A percentile compares a stretch with the other conserved stretches of the same genome.
These are phyloP conservation scores for Tauraco erythrolophus DNA, from an alignment of 2,113 vertebrate genomes.

Conservation along the genomic window DNA sequence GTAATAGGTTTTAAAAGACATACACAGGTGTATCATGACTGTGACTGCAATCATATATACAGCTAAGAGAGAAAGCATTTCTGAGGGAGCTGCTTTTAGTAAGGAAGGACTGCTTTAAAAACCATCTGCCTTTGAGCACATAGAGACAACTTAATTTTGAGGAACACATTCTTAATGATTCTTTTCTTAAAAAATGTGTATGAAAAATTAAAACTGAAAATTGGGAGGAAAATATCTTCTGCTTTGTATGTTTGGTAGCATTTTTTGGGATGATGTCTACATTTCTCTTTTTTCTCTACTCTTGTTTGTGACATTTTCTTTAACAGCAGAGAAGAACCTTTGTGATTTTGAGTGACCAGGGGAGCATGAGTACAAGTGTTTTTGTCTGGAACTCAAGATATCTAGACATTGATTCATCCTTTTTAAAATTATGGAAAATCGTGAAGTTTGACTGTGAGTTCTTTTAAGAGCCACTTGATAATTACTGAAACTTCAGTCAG, in stretches of 20 bases:
- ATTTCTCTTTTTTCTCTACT: background rate
- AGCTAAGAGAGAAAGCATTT: background rate
- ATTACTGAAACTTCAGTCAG: background rate
- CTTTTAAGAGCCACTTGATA: background rate
- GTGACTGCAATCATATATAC: background rate
- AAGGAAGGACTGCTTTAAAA: background rate
- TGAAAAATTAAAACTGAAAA: background rate
- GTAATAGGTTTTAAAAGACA: background rate
- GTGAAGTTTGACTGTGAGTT: background rate
- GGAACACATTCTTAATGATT: background rate
- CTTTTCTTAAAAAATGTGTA: background rate
- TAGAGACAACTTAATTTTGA: background rate
- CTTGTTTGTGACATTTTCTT: background rate
- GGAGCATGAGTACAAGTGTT: background rate
- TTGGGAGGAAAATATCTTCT: background rate
- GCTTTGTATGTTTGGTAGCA: background rate
- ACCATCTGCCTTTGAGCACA: accelerated
- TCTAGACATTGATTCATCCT: background rate
- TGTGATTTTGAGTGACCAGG: background rate
- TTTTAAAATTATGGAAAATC: background rate
- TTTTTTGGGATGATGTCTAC: background rate
- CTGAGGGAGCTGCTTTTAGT: background rate
- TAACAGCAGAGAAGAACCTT: background rate
- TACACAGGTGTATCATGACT: background rate
- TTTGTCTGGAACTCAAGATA: background rate